These are phyloP conservation scores for Oscheius onirici DNA, from an alignment of 2,888 invertebrate species.

Conservation along the genomic window DNA sequence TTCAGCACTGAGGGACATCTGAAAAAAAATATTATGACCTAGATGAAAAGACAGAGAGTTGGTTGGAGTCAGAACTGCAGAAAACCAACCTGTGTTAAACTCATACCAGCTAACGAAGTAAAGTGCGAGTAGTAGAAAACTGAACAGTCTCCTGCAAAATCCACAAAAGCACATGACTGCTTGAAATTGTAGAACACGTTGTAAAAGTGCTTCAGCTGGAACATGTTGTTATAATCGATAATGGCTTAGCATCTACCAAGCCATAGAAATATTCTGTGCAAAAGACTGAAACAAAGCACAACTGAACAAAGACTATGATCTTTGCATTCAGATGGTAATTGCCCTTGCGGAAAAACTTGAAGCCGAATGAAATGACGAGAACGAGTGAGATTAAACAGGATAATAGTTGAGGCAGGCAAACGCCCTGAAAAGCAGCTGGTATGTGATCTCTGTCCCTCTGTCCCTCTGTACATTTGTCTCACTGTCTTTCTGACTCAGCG, in stretches of 20 bases:
- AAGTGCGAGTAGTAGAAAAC: conserved; percentile 8
- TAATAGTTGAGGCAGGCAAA: conserved; percentile 5
- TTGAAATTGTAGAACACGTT: neutral
- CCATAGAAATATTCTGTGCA: neutral
- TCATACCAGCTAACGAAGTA: conserved; percentile 9
- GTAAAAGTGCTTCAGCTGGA: conserved; percentile 5
- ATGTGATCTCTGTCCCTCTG: too few species aligned
- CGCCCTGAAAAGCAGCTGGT: neutral
- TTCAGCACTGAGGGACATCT: neutral
- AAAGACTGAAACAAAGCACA: conserved; percentile 9
- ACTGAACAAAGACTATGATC: conserved; percentile 1
- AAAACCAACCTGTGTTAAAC: neutral
- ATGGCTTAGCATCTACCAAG: neutral
- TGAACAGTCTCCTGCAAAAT: conserved; percentile 2
- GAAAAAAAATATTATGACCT: too few species aligned
- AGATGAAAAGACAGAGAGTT: too few species aligned
- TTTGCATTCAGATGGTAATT: conserved; percentile 20
- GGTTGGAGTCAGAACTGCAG: too few species aligned
- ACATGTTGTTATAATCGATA: neutral
- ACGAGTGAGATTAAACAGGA: conserved; percentile 9
- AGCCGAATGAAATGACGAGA: conserved; percentile 1
- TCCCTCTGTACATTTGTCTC: too few species aligned
- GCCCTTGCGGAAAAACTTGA: neutral
- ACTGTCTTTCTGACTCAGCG: too few species aligned
- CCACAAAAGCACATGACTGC: neutral